Conservation (phyloP, 1,140 invertebrate species). For the Propsilocerus akamusi region DNA sequence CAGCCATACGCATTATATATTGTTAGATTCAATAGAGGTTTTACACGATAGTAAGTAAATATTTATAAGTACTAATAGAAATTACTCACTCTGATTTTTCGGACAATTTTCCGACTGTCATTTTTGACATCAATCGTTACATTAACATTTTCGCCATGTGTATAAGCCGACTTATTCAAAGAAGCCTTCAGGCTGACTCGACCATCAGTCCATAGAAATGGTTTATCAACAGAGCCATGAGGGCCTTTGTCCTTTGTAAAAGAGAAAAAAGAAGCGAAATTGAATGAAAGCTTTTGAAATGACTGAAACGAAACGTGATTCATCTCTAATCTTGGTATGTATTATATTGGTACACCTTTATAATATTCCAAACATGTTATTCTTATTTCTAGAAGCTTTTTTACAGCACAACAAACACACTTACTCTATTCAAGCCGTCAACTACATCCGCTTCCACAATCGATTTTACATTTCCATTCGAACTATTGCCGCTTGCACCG, state of each 20-base stretch:
- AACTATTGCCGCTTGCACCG: background rate
- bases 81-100: conserved; percentile 65
- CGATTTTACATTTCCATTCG: background rate
- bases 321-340: too few relatives aligned
- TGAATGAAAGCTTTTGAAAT: too few relatives aligned
- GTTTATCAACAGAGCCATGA: conserved; percentile 32
- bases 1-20: too few relatives aligned
- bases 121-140: conserved; percentile 81
- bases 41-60: too few relatives aligned
- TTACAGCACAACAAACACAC: too few relatives aligned
- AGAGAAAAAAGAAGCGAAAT: too few relatives aligned
- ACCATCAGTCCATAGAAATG: conserved; percentile 44
- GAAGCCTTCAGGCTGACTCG: conserved; percentile 65
- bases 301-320: too few relatives aligned
- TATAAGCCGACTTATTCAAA: conserved; percentile 84
- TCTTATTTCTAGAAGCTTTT: too few relatives aligned
- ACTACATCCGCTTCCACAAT: background rate
- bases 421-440: background rate
- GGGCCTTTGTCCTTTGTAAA: too few relatives aligned
- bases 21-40: too few relatives aligned
- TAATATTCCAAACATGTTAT: too few relatives aligned
- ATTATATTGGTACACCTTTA: too few relatives aligned
- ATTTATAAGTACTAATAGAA: background rate
- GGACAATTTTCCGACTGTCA: conserved; percentile 86
- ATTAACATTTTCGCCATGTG: conserved; percentile 77